Base-by-base conservation (phyloP, 2,113 vertebrate species). In the Bubo blakistoni region DNA sequence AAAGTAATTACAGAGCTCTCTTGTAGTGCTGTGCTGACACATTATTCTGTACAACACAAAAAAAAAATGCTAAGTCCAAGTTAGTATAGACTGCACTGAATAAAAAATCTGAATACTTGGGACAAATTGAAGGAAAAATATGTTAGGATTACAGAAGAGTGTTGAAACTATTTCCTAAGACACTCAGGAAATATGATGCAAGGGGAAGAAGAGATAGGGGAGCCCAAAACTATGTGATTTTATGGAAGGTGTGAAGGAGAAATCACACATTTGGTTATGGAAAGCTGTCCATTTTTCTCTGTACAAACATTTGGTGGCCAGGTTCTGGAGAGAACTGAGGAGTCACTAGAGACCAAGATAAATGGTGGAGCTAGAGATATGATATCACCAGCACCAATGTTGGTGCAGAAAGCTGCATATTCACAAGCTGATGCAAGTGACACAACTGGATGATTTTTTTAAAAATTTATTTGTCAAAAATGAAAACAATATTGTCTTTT, bases 371-470 rank as follows among this genome's bases (percentile, higher is more conserved):
- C 7, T 66, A 52, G 34, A 86, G 22, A 32, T 40, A 30, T 1
- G 4, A 1, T 49, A 67, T 25, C 0, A 0, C 22, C 9, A 16
- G 55, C 32, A 92, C 3, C 24, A 20, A 30, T 4, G 14, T 7
- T 71, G 29, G 13, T 57, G 25, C 29, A 82, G 30, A 81, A 85
- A 79, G 14, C 29, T 67, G 49, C 20, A n/a, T 2, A 42, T 42
- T 44, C 3, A 7, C 38, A 62, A 46, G 13, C 12, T 86, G 36
- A 73, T 38, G 55, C 54, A 83, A 90, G 14, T 2, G 16, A 81
- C 24, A 42, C 16, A 62, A 32, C 2, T 57, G 27, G 11, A 47
- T 40, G 4, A 20, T 13, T 40, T 54, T 52, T 91, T 83, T 5
- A 20, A 36, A 81, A 12, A 15, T 65, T 71, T 54, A 40, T 26